Evolutionary conservation across 2,113 vertebrate genomes (phyloP).

Genomic region (Alosa alosa): DNA sequence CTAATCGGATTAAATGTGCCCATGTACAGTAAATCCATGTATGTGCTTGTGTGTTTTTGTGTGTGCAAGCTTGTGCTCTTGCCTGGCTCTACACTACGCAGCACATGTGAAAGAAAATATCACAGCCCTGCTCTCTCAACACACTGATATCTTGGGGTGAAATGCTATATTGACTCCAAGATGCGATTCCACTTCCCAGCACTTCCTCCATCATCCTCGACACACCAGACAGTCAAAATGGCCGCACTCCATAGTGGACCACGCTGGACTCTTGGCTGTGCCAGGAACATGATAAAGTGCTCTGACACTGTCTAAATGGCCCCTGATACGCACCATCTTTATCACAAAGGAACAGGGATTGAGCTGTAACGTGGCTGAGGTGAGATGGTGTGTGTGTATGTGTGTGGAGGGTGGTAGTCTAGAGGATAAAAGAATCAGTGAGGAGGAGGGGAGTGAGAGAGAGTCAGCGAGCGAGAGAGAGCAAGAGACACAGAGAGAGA

Average conservation of each 20-base stretch:
- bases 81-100: neutral
- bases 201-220: constrained; percentile 22
- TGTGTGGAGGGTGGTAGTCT: constrained; percentile 37
- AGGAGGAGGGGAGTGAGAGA: neutral
- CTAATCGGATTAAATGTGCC: too few species aligned
- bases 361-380: constrained; percentile 54
- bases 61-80: neutral
- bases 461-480: neutral
- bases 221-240: neutral
- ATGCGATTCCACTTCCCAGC: neutral
- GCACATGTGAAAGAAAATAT: constrained; percentile 4
- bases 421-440: neutral
- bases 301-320: constrained; percentile 54
- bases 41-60: neutral
- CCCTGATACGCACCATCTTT: constrained; percentile 58
- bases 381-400: constrained; percentile 55
- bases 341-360: constrained; percentile 51
- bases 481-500: constrained; percentile 28
- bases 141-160: neutral
- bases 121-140: neutral
- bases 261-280: constrained; percentile 40
- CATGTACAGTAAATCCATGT: neutral
- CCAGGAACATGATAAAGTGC: constrained; percentile 61
- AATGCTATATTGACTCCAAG: neutral
- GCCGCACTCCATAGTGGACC: constrained; percentile 32